Percentiles rank a stretch among this genome's conserved stretches.
phyloP scores from a whole-genome alignment of 2,888 invertebrate species.

The Polyommatus icarus region DNA sequence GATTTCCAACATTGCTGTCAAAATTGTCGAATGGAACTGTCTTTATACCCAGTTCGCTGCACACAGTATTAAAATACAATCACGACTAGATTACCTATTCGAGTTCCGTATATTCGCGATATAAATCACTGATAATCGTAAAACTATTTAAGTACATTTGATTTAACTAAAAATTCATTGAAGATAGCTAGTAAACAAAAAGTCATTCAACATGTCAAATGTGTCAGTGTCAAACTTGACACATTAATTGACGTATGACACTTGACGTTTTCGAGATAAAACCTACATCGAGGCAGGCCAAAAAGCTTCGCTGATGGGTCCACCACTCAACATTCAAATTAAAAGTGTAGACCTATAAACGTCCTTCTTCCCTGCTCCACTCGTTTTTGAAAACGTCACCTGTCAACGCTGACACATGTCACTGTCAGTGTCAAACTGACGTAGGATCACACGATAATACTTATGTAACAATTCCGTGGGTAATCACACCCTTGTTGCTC shows the following conservation, averaged over 20 bases:
- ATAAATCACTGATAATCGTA: conserved; percentile 1
- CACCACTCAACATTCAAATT: too few relatives aligned
- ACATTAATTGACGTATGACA: not conserved
- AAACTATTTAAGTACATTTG: conserved; percentile 14
- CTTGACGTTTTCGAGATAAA: not conserved
- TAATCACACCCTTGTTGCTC: not conserved
- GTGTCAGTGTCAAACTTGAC: not conserved
- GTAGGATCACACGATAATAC: conserved; percentile 20
- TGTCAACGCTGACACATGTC: not conserved
- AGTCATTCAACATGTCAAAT: not conserved
- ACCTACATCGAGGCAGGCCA: not conserved
- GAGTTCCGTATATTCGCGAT: not conserved
- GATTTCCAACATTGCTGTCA: not conserved
- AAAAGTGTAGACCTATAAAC: too few relatives aligned
- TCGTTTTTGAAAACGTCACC: not conserved
- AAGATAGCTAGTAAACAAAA: not conserved
- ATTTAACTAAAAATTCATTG: not conserved
- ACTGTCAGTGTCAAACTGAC: conserved; percentile 15
- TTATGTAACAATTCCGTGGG: conserved; percentile 33
- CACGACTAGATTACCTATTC: conserved; percentile 3
- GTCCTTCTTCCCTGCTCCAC: not conserved
- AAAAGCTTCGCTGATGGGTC: not conserved
- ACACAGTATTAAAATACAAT: not conserved
- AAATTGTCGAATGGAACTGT: not conserved
- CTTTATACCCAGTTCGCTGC: not conserved